phyloP scores from a whole-genome alignment of 2,797 vertebrate species.

The Phrynocephalus guinanensis region DNA sequence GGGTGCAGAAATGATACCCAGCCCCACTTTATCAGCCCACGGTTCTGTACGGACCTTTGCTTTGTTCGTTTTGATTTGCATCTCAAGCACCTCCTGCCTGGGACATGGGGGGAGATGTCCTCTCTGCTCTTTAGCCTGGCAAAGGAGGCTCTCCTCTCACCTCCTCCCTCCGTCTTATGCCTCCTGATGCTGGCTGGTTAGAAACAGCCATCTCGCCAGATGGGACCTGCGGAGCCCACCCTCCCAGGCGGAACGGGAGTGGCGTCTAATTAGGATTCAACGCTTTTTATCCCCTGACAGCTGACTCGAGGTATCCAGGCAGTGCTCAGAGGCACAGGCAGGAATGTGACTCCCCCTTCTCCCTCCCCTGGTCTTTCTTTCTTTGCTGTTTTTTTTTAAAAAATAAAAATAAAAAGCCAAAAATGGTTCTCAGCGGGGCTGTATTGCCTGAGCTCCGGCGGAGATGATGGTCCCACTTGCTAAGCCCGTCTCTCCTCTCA shows the following conservation, averaged over 20 bases:
- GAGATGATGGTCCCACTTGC: not conserved
- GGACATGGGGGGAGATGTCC: too few species aligned
- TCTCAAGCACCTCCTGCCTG: too few species aligned
- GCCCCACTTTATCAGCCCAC: not conserved
- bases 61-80: too few species aligned
- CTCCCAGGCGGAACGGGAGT: not conserved
- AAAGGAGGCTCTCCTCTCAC: too few species aligned
- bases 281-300: slow-evolving; percentile 56
- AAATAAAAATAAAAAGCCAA: not conserved
- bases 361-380: not conserved
- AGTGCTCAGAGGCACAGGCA: slow-evolving; percentile 52
- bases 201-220: slow-evolving; percentile 11
- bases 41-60: not conserved
- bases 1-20: not conserved
- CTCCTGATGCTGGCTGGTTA: not conserved
- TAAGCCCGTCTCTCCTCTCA: not conserved
- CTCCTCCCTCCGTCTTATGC: not conserved
- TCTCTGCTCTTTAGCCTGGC: too few species aligned
- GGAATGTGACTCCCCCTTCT: fast-evolving
- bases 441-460: not conserved
- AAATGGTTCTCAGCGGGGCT: not conserved
- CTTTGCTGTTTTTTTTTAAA: not conserved
- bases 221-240: slow-evolving; percentile 25
- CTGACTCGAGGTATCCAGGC: slow-evolving; percentile 49
- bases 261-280: slow-evolving; percentile 44